Evolutionary conservation across 2,113 vertebrate genomes (phyloP), one percentile per base, ranked within the genome.

Genomic region (Vulpes ferrilata): DNA sequence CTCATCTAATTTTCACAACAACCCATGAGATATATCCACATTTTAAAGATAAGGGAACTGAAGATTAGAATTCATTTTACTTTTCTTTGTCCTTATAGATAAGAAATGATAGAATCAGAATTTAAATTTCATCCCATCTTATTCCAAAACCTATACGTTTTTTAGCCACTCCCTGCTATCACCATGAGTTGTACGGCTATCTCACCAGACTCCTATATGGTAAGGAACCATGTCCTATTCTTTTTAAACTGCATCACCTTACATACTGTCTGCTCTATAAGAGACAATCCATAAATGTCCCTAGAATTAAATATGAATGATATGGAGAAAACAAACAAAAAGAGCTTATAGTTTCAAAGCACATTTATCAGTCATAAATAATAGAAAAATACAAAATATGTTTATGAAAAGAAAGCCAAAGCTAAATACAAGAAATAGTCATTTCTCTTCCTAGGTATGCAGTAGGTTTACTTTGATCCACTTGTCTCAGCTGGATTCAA

Each of bases 341-440:
- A 73, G 0, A 7, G n/a, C 25, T 74, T 83, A 69, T 60, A 80
- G 88, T 88, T 94, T 88, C 64, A 96, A 93, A 90, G 43, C 57
- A 92, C 38, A 93, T 85, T 96, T 96, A 92, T 87, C 53, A 89
- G 71, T 74, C 57, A 83, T 90, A 97, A 97, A 97, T 96, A 95
- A 96, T 87, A 96, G 64, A 92, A 96, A 95, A 95, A 83, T 67
- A 38, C 19, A 98, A 96, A 94, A 65, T 76, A 88, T 32, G 43
- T 43, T 43, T 43, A 43, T 43, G 80, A 82, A 96, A 97, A 92
- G 12, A 11, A 90, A 69, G 80, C 55, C 81, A 93, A 86, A 83
- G 22, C 55, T 78, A 67, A 90, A 11, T 55, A 30, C 2, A 85
- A 90, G 48, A 88, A 97, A 67, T 0, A 83, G 30, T 78, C 64